Conservation (phyloP, 2,888 invertebrate species). For the Heliconius aoede region DNA sequence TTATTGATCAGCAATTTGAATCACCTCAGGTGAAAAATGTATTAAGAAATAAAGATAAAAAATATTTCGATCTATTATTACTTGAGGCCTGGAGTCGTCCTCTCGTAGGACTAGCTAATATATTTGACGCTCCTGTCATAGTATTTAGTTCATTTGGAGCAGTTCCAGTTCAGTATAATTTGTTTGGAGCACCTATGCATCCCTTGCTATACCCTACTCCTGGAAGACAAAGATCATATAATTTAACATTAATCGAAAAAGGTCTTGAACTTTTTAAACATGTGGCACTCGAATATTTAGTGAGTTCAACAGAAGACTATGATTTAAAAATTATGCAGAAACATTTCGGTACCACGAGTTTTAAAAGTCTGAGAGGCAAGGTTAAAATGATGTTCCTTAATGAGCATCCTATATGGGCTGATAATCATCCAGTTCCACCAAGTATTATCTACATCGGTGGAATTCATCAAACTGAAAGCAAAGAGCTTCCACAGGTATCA, state of each 20-base stretch:
- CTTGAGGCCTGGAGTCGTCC: conserved; percentile 47
- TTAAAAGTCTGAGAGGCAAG: conserved; percentile 49
- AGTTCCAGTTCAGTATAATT: conserved; percentile 24
- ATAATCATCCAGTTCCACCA: conserved; percentile 57
- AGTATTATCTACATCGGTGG: conserved; percentile 59
- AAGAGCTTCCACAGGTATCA: conserved; percentile 53
- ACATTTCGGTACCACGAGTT: conserved; percentile 50
- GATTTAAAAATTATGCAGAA: conserved; percentile 49
- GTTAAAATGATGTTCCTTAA: conserved; percentile 59
- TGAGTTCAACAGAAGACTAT: conserved; percentile 25
- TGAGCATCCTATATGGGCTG: conserved; percentile 58
- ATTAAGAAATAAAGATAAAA: conserved; percentile 46
- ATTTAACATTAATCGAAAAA: conserved; percentile 54
- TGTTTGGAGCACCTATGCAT: conserved; percentile 48
- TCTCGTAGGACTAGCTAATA: conserved; percentile 45
- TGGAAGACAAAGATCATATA: conserved; percentile 47
- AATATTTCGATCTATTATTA: conserved; percentile 50
- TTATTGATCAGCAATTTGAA: conserved; percentile 51
- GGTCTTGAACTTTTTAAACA: conserved; percentile 42
- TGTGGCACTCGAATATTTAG: conserved; percentile 20
- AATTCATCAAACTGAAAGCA: conserved; percentile 53
- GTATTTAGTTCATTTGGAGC: conserved; percentile 49
- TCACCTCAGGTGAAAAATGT: conserved; percentile 50
- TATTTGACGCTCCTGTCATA: conserved; percentile 50
- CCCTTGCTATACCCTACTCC: conserved; percentile 46